Base-by-base conservation (phyloP, 2,113 vertebrate species). In the Parus major region DNA sequence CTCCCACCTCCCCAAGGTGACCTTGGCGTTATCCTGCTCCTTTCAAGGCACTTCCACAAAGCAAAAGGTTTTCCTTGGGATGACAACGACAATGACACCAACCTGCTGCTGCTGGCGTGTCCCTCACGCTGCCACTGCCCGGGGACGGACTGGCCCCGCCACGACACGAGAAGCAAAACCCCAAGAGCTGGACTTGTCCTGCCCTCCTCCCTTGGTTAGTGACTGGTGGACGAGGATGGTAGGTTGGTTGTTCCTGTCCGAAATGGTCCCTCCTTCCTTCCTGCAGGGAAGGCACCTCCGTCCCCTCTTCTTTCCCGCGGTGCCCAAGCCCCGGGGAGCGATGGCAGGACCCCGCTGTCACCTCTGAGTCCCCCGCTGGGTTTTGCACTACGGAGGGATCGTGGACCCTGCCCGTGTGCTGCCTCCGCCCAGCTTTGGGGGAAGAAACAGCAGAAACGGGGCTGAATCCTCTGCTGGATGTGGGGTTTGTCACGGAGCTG, bases 11-110 rank as follows among this genome's bases (percentile, higher is more conserved):
- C 94, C 96, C 90, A 64, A 94, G 97, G 97, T 95, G 96, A 97
- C 97, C 97, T 92, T 46, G 71, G 95, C 91, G 47, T 93, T 90
- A 36, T 69, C 90, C 94, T 17, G 71, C 61, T 46, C 94, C 90
- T 47, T 78, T 93, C 86, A 96, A 98, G 98, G 98, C 98, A 98
- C 98, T 98, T 98, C 98, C 96, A 76, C 95, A 95, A 88, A 97
- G 94, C 92, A 90, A 79, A 95, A 53, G 36, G 94, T 61, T 96
- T 96, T 95, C 89, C 87, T 93, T 55, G 93, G 93, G 36, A 80
- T 18, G 0, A 52, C 61, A 6, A 39, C 9, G 55, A 82, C 56
- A 5, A 15, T 6, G 7, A 23, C 82, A 47, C 25, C 77, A 1
- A 61, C 73, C 96, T 56, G 72, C 68, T 76, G 94, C 93, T 90